Conservation (phyloP, 2,113 vertebrate species). For the Dolichallabes microphthalmus region DNA sequence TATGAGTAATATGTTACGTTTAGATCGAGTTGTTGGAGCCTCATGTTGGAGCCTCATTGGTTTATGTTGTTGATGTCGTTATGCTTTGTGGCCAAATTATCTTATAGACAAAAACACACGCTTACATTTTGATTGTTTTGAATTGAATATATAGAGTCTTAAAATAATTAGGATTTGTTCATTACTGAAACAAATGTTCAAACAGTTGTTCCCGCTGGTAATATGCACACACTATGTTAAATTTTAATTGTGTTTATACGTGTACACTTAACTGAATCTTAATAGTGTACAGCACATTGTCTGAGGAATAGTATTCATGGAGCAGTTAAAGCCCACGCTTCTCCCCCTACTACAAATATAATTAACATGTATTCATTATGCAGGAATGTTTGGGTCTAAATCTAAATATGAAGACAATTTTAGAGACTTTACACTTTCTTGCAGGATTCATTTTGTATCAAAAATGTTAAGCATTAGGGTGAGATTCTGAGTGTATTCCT, state of each 20-base stretch:
- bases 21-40: conserved; percentile 14
- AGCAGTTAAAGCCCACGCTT: background rate
- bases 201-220: background rate
- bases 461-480: background rate
- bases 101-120: background rate
- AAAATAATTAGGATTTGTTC: conserved; percentile 27
- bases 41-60: conserved; percentile 36
- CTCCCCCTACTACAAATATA: background rate
- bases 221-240: conserved; percentile 4
- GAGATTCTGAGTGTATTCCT: background rate
- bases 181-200: conserved; percentile 25
- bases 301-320: conserved; percentile 7
- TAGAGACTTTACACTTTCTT: background rate
- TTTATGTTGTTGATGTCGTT: conserved; percentile 37
- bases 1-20: conserved; percentile 34
- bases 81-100: conserved; percentile 39
- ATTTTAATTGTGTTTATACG: background rate
- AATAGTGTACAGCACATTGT: background rate
- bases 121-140: conserved; percentile 15
- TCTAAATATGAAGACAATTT: background rate
- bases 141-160: conserved; percentile 11
- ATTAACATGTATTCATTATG: background rate
- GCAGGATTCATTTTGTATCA: background rate
- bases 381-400: background rate
- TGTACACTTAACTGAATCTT: background rate